Percentiles rank a stretch among this genome's conserved stretches.
phyloP scores from a whole-genome alignment of 2,113 vertebrate genomes.

The Erythrocercus mccallii region DNA sequence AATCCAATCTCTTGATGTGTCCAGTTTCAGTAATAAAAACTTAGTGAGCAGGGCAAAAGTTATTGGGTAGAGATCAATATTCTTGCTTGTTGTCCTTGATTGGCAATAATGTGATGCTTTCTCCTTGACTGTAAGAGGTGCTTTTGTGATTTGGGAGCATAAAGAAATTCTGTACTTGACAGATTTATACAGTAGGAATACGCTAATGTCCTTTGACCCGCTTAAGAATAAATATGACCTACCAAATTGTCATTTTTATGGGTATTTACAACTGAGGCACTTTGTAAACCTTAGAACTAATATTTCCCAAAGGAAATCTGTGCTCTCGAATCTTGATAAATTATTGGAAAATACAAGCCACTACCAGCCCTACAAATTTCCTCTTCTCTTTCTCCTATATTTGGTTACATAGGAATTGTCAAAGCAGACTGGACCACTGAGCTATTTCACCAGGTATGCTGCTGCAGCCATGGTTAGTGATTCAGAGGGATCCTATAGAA shows the following conservation, averaged over 20 bases:
- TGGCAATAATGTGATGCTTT: slow-evolving; percentile 15
- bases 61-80: background rate
- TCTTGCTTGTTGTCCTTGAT: slow-evolving; percentile 17
- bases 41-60: slow-evolving; percentile 3
- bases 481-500: background rate
- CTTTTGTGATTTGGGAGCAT: slow-evolving; percentile 54
- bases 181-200: slow-evolving; percentile 69
- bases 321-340: slow-evolving; percentile 69
- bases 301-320: slow-evolving; percentile 76
- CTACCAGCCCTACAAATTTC: slow-evolving; percentile 35
- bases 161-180: slow-evolving; percentile 31
- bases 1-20: slow-evolving; percentile 42
- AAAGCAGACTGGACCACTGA: background rate
- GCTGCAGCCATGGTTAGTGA: background rate
- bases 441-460: background rate
- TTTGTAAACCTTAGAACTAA: slow-evolving; percentile 78
- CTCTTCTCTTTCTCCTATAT: slow-evolving; percentile 26
- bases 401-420: slow-evolving; percentile 1
- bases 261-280: slow-evolving; percentile 76
- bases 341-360: slow-evolving; percentile 63
- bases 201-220: slow-evolving; percentile 69
- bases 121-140: slow-evolving; percentile 17
- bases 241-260: slow-evolving; percentile 78
- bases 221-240: slow-evolving; percentile 74
- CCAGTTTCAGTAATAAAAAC: slow-evolving; percentile 54